These are phyloP conservation scores for Pipistrellus pipistrellus DNA, from an alignment of 2,797 vertebrate genomes.

Conservation along the genomic window DNA sequence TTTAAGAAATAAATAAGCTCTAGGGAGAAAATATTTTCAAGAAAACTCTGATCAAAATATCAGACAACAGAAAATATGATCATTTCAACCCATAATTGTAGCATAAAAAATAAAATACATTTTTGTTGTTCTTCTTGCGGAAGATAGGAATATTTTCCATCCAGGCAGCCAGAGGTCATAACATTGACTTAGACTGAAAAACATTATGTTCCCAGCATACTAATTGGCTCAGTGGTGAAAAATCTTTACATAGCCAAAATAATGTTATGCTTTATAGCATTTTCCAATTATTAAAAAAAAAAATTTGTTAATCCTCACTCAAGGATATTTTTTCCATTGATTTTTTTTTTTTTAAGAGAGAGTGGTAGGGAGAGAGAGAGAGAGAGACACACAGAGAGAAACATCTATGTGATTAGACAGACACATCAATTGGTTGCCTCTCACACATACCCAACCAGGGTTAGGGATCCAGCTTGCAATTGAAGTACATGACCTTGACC, in stretches of 20 bases:
- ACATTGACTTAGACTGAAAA: neutral
- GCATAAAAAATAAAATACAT: neutral
- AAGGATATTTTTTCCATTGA: no score
- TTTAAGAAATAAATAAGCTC: neutral
- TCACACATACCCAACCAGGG: no score
- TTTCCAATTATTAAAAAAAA: neutral
- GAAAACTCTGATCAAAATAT: neutral
- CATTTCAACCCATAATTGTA: neutral
- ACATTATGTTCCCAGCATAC: neutral
- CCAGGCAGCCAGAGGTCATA: constrained; percentile 12
- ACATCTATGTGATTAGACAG: no score
- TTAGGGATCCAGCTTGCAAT: no score
- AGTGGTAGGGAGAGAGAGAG: no score
- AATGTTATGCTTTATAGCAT: neutral
- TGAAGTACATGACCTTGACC: no score
- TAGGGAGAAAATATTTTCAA: constrained; percentile 33
- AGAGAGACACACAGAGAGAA: no score
- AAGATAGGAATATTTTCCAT: neutral
- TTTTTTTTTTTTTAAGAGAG: no score
- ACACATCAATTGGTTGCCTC: no score
- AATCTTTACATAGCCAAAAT: neutral
- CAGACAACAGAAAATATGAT: constrained; percentile 12
- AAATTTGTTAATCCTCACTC: no score
- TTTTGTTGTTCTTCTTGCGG: neutral
- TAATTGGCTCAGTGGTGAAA: neutral